Percentiles rank a stretch among this genome's conserved stretches.
These are phyloP conservation scores for Mycetomoellerius zeteki DNA, from an alignment of 1,140 invertebrate species.

Conservation along the genomic window DNA sequence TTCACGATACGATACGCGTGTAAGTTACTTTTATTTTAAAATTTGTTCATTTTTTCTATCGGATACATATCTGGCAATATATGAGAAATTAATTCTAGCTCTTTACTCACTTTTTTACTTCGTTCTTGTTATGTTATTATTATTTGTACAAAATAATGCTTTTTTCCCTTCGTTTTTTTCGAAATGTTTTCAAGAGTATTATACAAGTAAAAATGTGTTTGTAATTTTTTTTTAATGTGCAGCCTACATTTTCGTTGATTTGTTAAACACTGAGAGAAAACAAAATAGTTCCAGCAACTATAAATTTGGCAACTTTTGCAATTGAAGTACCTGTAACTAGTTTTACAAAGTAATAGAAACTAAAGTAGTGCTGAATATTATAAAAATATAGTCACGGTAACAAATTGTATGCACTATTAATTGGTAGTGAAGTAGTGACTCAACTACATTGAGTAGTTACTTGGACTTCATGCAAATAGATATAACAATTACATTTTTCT, in stretches of 20 bases:
- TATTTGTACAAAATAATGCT: neutral
- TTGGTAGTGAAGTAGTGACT: no score
- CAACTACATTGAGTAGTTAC: no score
- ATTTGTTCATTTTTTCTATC: neutral
- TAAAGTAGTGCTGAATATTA: no score
- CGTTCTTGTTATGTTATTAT: neutral
- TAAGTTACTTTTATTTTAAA: neutral
- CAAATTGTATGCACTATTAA: no score
- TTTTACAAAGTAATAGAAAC: no score
- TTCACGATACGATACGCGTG: conserved; percentile 15
- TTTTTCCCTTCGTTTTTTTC: neutral
- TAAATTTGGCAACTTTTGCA: no score
- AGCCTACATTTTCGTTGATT: neutral
- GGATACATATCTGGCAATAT: neutral
- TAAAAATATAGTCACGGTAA: no score
- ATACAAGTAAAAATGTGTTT: neutral
- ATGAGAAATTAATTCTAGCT: neutral
- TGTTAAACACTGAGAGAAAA: no score
- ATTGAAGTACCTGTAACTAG: no score
- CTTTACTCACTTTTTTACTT: neutral
- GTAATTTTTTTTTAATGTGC: neutral
- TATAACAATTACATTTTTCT: no score
- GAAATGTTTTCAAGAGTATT: neutral
- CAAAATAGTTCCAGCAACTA: no score
- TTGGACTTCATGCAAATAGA: no score